Conservation (phyloP, 2,113 vertebrate genomes). For the Trematomus loennbergii region DNA sequence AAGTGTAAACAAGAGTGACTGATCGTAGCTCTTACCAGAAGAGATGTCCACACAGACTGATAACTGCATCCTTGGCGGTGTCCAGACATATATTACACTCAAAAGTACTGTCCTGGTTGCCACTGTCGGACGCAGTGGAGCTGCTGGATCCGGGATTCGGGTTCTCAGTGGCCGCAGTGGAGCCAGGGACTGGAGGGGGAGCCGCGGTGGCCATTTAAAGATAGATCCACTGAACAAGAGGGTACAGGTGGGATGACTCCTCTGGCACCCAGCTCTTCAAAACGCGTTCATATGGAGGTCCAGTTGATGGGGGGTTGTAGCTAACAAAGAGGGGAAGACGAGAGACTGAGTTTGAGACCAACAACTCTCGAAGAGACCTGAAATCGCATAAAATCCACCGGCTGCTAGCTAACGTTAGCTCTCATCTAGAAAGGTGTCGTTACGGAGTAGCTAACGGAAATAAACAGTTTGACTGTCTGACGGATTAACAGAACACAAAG, state of each 20-base stretch:
- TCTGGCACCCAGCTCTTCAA: conserved; percentile 31
- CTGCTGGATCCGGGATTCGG: conserved; percentile 82
- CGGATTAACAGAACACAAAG: background rate
- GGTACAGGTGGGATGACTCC: conserved; percentile 5
- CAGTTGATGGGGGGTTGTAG: background rate
- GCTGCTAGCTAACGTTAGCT: conserved; percentile 16
- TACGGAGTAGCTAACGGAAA: conserved; percentile 37
- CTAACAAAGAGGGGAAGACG: background rate
- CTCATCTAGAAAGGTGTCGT: background rate
- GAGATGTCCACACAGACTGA: conserved; percentile 97
- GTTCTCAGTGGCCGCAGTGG: conserved; percentile 84
- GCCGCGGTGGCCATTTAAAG: conserved; percentile 91
- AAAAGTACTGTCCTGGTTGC: conserved; percentile 95
- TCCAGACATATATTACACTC: conserved; percentile 99
- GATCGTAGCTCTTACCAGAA: conserved; percentile 87
- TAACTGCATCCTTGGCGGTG: conserved; percentile 98
- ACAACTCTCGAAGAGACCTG: background rate
- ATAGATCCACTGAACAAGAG: conserved; percentile 14
- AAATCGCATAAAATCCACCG: background rate
- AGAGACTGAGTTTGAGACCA: background rate
- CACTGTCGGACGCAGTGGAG: conserved; percentile 84
- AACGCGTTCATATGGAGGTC: conserved; percentile 13
- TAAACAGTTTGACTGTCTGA: background rate
- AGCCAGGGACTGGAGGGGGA: conserved; percentile 85
- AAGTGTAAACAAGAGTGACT: background rate